Conservation (phyloP, 2,888 invertebrate species). For the Lamproptera curius region DNA sequence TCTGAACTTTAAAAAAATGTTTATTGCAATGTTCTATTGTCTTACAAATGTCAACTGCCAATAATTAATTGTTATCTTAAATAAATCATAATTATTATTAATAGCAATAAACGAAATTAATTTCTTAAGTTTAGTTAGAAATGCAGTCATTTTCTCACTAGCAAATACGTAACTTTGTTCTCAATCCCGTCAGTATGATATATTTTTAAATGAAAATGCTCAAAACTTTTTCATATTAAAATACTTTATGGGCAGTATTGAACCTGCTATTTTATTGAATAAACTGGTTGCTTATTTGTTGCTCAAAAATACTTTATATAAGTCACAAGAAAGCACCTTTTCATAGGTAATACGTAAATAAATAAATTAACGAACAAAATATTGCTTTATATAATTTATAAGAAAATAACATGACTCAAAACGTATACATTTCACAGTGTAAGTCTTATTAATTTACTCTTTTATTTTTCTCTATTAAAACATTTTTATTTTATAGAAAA, state of each 20-base stretch:
- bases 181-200: constrained; percentile 6
- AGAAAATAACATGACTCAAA: too few species aligned
- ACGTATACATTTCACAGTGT: too few species aligned
- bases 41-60: neutral
- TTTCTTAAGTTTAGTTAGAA: neutral
- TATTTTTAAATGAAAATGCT: constrained; percentile 13
- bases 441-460: too few species aligned
- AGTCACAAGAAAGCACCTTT: too few species aligned
- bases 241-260: too few species aligned
- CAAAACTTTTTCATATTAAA: constrained; percentile 6
- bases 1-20: neutral
- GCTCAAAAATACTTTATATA: too few species aligned
- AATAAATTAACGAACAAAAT: too few species aligned
- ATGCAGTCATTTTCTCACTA: neutral
- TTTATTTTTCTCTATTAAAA: too few species aligned
- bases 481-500: neutral
- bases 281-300: too few species aligned
- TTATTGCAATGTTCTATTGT: neutral
- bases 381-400: too few species aligned
- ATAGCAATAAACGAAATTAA: neutral
- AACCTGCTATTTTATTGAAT: too few species aligned
- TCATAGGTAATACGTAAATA: too few species aligned
- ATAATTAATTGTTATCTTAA: neutral
- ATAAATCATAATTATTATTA: neutral
- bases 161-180: constrained; percentile 4